These are phyloP conservation scores for Cotesia vestalis DNA, from an alignment of 1,140 invertebrate species.

Conservation along the genomic window DNA sequence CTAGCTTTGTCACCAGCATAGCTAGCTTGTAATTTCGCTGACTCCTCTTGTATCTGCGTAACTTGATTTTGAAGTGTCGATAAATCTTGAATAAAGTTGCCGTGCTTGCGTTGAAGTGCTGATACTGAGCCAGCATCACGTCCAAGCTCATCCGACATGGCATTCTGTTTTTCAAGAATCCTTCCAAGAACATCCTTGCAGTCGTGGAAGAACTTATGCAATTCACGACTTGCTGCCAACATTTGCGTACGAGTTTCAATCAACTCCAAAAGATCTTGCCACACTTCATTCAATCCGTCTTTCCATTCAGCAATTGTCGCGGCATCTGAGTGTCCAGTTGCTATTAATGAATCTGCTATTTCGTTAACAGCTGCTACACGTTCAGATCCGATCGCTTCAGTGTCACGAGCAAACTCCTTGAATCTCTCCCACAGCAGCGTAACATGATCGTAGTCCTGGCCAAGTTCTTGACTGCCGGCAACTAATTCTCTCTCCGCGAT, in stretches of 20 bases:
- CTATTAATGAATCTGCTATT: conserved; percentile 95
- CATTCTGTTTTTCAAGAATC: conserved; percentile 94
- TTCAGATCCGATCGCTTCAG: conserved; percentile 94
- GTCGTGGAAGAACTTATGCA: conserved; percentile 99
- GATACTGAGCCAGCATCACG: conserved; percentile 96
- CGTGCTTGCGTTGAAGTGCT: conserved; percentile 92
- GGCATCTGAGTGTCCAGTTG: conserved; percentile 94
- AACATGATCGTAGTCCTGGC: conserved; percentile 99
- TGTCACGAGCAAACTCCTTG: conserved; percentile 97
- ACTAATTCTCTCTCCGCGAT: conserved; percentile 97
- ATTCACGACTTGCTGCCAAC: conserved; percentile 92
- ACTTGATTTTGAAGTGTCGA: conserved; percentile 92
- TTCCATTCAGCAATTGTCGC: conserved; percentile 99
- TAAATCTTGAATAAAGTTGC: conserved; percentile 95
- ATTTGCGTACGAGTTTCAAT: conserved; percentile 98
- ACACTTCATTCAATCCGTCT: conserved; percentile 96
- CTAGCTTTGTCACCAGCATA: conserved; percentile 97
- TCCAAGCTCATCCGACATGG: conserved; percentile 97
- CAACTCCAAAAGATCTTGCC: conserved; percentile 97
- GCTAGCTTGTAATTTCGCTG: conserved; percentile 87
- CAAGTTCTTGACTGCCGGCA: conserved; percentile 96
- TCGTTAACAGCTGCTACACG: conserved; percentile 93
- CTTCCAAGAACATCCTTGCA: conserved; percentile 97
- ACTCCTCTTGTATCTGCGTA: conserved; percentile 92
- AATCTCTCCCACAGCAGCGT: conserved; percentile 91